Evolutionary conservation across 2,797 vertebrate genomes (phyloP).

Genomic region (Rhadinocentrus ornatus): DNA sequence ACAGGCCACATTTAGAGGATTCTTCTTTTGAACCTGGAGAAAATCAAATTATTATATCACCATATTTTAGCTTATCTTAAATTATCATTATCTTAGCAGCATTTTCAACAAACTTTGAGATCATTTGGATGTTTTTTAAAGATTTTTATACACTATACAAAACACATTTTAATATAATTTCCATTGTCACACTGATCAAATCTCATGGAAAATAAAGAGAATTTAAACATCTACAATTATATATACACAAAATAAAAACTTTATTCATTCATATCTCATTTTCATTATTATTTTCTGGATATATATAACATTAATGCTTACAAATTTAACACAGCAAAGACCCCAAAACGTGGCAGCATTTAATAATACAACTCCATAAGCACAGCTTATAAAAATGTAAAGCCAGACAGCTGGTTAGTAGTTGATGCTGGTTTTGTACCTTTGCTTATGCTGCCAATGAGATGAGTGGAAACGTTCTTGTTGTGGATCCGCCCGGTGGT

Average conservation of each 20-base stretch:
- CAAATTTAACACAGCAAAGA: too few relatives aligned
- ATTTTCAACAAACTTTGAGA: background rate
- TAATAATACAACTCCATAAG: too few relatives aligned
- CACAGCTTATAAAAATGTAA: background rate
- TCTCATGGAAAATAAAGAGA: too few relatives aligned
- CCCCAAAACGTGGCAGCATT: too few relatives aligned
- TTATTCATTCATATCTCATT: too few relatives aligned
- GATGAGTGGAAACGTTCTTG: conserved; percentile 97
- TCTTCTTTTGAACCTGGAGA: conserved; percentile 83
- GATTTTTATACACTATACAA: background rate
- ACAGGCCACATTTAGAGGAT: conserved; percentile 87
- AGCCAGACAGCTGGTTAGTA: background rate
- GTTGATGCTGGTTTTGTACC: conserved; percentile 71
- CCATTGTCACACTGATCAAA: background rate
- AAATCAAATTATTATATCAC: background rate
- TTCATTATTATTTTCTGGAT: too few relatives aligned
- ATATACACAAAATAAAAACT: too few relatives aligned
- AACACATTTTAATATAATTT: background rate
- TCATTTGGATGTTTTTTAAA: background rate
- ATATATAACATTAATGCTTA: too few relatives aligned
- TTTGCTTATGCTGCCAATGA: conserved; percentile 94
- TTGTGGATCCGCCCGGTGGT: conserved; percentile 97
- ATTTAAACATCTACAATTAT: too few relatives aligned
- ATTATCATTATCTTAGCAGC: background rate
- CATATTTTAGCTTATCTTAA: too few relatives aligned